Conservation (phyloP, 2,797 vertebrate species). For the Buceros bicornis region DNA sequence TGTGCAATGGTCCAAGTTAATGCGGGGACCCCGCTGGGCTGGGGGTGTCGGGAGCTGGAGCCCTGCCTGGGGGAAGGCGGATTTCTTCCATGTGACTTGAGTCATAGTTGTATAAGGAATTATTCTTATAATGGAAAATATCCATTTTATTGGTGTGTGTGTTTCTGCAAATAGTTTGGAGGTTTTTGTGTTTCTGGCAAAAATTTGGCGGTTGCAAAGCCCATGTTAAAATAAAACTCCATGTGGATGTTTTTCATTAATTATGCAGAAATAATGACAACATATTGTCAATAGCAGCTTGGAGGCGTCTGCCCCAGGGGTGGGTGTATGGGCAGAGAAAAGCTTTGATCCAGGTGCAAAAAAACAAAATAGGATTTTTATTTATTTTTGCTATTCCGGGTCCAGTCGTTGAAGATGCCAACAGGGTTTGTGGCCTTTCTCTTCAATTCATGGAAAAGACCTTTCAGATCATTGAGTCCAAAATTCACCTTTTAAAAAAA, state of each 20-base stretch:
- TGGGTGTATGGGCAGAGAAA: neutral
- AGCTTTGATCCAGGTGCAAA: neutral
- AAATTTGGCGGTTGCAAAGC: neutral
- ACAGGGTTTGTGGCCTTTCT: neutral
- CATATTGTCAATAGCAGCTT: neutral
- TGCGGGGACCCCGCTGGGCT: fast-evolving
- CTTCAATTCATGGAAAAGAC: neutral
- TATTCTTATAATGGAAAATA: neutral
- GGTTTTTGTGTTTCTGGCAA: neutral
- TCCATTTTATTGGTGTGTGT: neutral
- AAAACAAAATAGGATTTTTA: neutral
- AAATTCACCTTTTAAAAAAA: neutral
- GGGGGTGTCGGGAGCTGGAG: neutral
- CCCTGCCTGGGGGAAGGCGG: too few relatives aligned
- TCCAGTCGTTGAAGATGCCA: too few relatives aligned
- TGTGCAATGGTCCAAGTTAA: neutral
- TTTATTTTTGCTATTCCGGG: neutral
- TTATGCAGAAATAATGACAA: too few relatives aligned
- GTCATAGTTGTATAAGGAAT: neutral
- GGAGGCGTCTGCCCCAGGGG: neutral
- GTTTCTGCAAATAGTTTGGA: neutral
- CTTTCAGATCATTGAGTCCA: neutral
- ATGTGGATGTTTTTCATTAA: too few relatives aligned
- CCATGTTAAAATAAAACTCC: neutral
- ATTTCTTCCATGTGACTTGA: neutral